Evolutionary conservation across 2,888 invertebrate genomes (phyloP).

Genomic region (Digitonthophagus gazella): DNA sequence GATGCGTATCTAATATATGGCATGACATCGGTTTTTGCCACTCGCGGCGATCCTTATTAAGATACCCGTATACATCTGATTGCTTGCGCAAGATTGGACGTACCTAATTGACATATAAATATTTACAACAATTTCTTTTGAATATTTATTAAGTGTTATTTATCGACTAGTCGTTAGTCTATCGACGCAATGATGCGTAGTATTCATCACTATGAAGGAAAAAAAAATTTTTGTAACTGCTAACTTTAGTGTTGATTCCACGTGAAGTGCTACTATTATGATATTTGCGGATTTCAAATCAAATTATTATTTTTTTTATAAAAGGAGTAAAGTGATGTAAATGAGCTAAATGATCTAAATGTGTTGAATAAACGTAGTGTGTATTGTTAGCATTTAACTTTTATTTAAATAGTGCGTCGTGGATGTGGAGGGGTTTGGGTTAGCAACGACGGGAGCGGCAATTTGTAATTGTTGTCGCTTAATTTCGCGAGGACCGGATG

Average conservation of each 20-base stretch:
- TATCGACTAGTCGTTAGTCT: neutral
- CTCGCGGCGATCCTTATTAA: neutral
- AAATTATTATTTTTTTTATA: too few relatives aligned
- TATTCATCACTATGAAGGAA: neutral
- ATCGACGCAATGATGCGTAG: neutral
- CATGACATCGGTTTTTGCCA: neutral
- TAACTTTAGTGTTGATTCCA: neutral
- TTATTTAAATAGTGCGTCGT: neutral
- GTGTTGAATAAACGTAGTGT: too few relatives aligned
- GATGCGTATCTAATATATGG: neutral
- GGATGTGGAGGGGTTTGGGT: neutral
- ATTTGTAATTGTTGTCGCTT: constrained; percentile 28
- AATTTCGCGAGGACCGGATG: constrained; percentile 27
- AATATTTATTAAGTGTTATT: neutral
- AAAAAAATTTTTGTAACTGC: neutral
- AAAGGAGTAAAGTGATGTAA: too few relatives aligned
- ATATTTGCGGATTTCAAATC: too few relatives aligned
- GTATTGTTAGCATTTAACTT: too few relatives aligned
- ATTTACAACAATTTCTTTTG: neutral
- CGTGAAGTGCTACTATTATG: neutral
- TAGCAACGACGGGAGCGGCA: constrained; percentile 11
- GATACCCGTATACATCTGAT: neutral
- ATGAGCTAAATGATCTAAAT: too few relatives aligned
- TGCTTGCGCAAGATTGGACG: neutral
- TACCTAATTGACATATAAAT: neutral